These are phyloP conservation scores for Cheilosia soror DNA, from an alignment of 2,888 invertebrate genomes.

Conservation along the genomic window DNA sequence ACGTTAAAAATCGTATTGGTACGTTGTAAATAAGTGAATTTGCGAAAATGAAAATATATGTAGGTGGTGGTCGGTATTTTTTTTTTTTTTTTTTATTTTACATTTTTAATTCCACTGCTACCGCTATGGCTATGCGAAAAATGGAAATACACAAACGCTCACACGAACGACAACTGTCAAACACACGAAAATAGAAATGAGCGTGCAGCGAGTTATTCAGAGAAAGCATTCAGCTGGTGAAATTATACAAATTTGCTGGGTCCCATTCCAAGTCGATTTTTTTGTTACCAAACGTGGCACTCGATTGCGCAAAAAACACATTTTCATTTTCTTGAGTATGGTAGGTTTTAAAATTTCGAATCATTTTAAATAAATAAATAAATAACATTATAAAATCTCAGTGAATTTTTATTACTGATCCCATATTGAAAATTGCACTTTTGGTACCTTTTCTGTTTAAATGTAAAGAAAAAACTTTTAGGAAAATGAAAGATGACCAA, in stretches of 20 bases:
- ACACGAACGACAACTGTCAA: constrained; percentile 69
- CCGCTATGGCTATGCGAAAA: constrained; percentile 70
- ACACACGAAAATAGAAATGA: constrained; percentile 73
- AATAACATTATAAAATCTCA: too few relatives aligned
- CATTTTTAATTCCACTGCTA: constrained; percentile 67
- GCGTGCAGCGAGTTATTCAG: constrained; percentile 51
- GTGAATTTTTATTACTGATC: too few relatives aligned
- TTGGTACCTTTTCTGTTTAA: too few relatives aligned
- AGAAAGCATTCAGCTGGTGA: constrained; percentile 51
- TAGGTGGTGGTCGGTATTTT: constrained; percentile 42
- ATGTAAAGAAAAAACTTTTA: too few relatives aligned
- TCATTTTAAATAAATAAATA: too few relatives aligned
- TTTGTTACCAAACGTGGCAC: too few relatives aligned
- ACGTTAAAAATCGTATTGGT: constrained; percentile 36
- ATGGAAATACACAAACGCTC: constrained; percentile 71
- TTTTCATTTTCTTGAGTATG: too few relatives aligned
- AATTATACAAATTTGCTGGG: neutral
- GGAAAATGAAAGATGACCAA: too few relatives aligned
- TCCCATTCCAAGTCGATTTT: too few relatives aligned
- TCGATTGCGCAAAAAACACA: too few relatives aligned
- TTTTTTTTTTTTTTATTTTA: constrained; percentile 39
- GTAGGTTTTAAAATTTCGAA: too few relatives aligned
- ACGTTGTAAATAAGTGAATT: constrained; percentile 52
- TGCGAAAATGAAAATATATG: constrained; percentile 50
- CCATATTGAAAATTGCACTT: too few relatives aligned